These are phyloP conservation scores for Patella ulyssiponensis DNA, from an alignment of 2,888 invertebrate species.

Conservation along the genomic window DNA sequence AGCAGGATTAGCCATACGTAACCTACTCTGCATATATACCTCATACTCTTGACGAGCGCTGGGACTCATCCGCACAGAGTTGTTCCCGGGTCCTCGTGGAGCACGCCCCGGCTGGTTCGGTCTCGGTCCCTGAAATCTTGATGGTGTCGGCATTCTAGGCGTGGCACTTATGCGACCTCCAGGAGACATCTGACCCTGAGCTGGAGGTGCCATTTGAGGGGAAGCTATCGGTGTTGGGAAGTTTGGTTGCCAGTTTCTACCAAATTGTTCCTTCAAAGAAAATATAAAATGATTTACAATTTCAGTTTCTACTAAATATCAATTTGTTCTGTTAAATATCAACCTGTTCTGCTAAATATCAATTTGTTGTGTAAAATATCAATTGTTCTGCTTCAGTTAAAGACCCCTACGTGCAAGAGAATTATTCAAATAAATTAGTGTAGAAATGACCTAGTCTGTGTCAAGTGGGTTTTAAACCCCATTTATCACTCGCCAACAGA, in stretches of 20 bases:
- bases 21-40: slow-evolving; percentile 66
- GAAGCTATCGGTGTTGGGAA: slow-evolving; percentile 24
- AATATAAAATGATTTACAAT: background rate
- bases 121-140: slow-evolving; percentile 37
- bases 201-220: slow-evolving; percentile 17
- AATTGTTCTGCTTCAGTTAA: too few relatives aligned
- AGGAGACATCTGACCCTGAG: slow-evolving; percentile 27
- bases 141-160: slow-evolving; percentile 33
- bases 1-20: slow-evolving; percentile 48
- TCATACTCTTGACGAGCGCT: slow-evolving; percentile 69
- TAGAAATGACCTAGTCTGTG: too few relatives aligned
- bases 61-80: slow-evolving; percentile 54
- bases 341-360: too few relatives aligned
- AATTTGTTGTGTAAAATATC: too few relatives aligned
- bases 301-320: too few relatives aligned
- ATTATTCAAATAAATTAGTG: too few relatives aligned
- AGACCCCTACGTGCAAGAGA: too few relatives aligned
- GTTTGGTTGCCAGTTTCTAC: slow-evolving; percentile 41
- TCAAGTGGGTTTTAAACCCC: too few relatives aligned
- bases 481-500: too few relatives aligned
- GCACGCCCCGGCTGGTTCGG: slow-evolving; percentile 36
- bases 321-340: too few relatives aligned
- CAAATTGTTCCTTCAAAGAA: slow-evolving; percentile 50
- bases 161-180: slow-evolving; percentile 11
- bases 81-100: slow-evolving; percentile 41